Percentiles rank a stretch among this genome's conserved stretches.
These are phyloP conservation scores for Rhabdornis inornatus DNA, from an alignment of 2,113 vertebrate species.

Conservation along the genomic window DNA sequence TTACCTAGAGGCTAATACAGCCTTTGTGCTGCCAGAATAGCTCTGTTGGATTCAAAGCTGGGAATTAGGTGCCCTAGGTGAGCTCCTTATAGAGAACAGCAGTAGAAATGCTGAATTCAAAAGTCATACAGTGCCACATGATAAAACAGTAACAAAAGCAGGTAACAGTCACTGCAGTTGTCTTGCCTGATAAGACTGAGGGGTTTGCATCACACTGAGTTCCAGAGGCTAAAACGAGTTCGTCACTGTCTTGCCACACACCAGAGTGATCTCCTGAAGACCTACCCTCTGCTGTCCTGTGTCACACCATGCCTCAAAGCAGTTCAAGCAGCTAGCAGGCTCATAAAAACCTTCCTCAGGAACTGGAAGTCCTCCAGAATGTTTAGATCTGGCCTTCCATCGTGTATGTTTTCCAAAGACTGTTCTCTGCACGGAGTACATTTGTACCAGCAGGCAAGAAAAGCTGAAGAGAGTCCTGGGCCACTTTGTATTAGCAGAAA, in stretches of 20 bases:
- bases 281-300: neutral
- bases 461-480: neutral
- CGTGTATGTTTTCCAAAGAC: neutral
- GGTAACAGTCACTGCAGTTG: neutral
- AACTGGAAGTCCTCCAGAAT: neutral
- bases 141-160: neutral
- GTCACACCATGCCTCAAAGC: neutral
- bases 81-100: neutral
- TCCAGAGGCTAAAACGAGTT: neutral
- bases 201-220: neutral
- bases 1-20: neutral
- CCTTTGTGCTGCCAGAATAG: neutral
- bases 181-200: neutral
- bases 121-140: neutral
- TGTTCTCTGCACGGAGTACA: neutral
- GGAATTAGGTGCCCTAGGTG: neutral
- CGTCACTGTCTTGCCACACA: neutral
- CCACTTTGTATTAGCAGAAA: neutral
- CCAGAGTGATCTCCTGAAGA: neutral
- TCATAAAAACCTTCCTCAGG: neutral
- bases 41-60: neutral
- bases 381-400: neutral
- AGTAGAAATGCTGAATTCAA: neutral
- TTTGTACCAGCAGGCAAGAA: neutral
- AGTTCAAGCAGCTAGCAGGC: neutral